phyloP scores from a whole-genome alignment of 2,888 invertebrate genomes.

The Coleophora flavipennella region DNA sequence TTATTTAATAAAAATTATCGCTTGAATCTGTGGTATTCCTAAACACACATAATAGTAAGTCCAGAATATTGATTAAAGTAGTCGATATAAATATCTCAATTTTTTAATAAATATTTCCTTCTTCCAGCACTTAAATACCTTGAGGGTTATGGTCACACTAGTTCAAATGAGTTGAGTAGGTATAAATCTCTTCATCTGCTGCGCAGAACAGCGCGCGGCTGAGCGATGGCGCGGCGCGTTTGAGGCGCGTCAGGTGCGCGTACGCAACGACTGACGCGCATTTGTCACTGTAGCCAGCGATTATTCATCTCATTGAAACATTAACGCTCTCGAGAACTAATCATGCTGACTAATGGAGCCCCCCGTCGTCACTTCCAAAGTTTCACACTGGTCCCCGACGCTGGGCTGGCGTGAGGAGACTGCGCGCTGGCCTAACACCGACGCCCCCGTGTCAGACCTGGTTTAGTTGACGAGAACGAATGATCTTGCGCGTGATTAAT shows the following conservation, averaged over 20 bases:
- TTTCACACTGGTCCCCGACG: conserved; percentile 41
- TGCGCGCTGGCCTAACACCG: conserved; percentile 18
- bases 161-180: conserved; percentile 32
- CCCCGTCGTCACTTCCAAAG: conserved; percentile 69
- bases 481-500: conserved; percentile 35
- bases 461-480: conserved; percentile 46
- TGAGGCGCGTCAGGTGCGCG: conserved; percentile 60
- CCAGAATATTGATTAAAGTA: no score
- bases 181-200: conserved; percentile 68
- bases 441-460: conserved; percentile 37
- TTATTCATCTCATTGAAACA: conserved; percentile 73
- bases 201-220: conserved; percentile 46
- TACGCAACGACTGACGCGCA: conserved; percentile 53
- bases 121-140: no score
- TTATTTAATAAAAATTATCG: no score
- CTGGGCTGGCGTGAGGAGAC: conserved; percentile 10
- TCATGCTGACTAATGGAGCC: conserved; percentile 70
- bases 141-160: conserved; percentile 38
- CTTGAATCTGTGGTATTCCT: no score
- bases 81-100: no score
- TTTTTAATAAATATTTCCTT: no score
- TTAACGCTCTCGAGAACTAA: conserved; percentile 66
- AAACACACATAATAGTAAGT: no score
- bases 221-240: conserved; percentile 61
- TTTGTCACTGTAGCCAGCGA: conserved; percentile 69